Conservation (phyloP, 2,888 invertebrate species). For the Cephus runcator region DNA sequence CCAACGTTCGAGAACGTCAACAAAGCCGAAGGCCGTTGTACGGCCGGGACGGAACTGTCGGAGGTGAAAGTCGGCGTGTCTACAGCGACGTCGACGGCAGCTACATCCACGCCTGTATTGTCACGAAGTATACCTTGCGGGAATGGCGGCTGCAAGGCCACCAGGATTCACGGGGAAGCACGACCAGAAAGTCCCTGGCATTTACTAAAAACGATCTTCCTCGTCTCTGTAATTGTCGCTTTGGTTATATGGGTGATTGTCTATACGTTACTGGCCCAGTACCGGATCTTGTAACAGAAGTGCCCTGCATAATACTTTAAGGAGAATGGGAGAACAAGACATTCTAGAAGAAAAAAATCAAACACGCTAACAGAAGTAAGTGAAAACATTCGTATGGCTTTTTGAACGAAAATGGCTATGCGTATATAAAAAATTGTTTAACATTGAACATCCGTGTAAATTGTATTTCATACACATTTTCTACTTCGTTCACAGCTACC, state of each 20-base stretch:
- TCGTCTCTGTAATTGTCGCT: slow-evolving; percentile 64
- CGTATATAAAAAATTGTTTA: background rate
- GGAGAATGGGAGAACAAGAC: background rate
- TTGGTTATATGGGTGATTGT: slow-evolving; percentile 67
- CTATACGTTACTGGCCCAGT: slow-evolving; percentile 57
- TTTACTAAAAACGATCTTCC: slow-evolving; percentile 66
- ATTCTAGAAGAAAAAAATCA: background rate
- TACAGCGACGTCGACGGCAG: slow-evolving; percentile 35
- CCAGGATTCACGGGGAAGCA: slow-evolving; percentile 30
- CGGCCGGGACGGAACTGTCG: slow-evolving; percentile 57
- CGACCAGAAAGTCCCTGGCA: slow-evolving; percentile 68
- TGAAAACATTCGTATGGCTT: background rate
- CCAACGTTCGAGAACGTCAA: slow-evolving; percentile 49
- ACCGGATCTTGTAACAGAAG: slow-evolving; percentile 44
- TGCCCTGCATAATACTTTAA: background rate
- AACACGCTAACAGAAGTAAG: background rate
- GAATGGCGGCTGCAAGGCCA: slow-evolving; percentile 49
- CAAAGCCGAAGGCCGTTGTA: slow-evolving; percentile 48
- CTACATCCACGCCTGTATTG: slow-evolving; percentile 36
- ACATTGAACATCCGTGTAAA: background rate
- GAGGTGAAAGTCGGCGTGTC: slow-evolving; percentile 46
- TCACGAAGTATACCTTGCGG: slow-evolving; percentile 40
- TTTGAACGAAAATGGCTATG: background rate
- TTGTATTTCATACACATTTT: too few relatives aligned
- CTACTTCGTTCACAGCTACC: background rate